Conservation (phyloP, 2,888 invertebrate genomes). For the Microchrysa polita region DNA sequence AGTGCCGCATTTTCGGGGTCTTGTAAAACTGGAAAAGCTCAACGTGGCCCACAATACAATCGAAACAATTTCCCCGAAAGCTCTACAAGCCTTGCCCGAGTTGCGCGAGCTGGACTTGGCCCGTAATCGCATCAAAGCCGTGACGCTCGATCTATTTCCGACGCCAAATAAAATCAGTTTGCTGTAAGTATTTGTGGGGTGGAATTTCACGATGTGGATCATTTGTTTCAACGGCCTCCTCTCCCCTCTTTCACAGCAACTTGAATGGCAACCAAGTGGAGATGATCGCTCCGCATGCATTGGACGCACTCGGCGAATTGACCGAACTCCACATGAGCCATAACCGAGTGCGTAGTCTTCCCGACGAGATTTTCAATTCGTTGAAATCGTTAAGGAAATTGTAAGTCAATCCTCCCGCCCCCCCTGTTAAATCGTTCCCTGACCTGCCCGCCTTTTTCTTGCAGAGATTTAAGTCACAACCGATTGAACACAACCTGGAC, state of each 20-base stretch:
- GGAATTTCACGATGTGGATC: background rate
- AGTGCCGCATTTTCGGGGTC: constrained; percentile 82
- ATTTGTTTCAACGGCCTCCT: constrained; percentile 28
- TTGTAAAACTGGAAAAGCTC: constrained; percentile 76
- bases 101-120: constrained; percentile 63
- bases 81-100: constrained; percentile 79
- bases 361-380: constrained; percentile 78
- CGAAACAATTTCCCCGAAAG: constrained; percentile 81
- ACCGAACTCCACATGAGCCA: constrained; percentile 81
- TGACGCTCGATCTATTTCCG: constrained; percentile 66
- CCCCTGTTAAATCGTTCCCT: background rate
- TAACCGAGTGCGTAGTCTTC: constrained; percentile 76
- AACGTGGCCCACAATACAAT: constrained; percentile 86
- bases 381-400: constrained; percentile 75
- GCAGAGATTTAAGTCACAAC: constrained; percentile 58
- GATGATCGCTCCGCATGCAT: constrained; percentile 74
- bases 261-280: constrained; percentile 79
- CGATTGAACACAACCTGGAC: constrained; percentile 76
- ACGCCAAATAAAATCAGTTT: constrained; percentile 62
- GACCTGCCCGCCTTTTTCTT: too few species aligned
- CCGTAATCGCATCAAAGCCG: constrained; percentile 64
- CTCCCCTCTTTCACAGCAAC: constrained; percentile 66
- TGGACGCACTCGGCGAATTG: constrained; percentile 77
- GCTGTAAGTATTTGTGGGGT: constrained; percentile 45
- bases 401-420: constrained; percentile 65